Percentiles rank a stretch among this genome's conserved stretches.
These are phyloP conservation scores for Diarsia brunnea DNA, from an alignment of 2,888 invertebrate genomes.

Conservation along the genomic window DNA sequence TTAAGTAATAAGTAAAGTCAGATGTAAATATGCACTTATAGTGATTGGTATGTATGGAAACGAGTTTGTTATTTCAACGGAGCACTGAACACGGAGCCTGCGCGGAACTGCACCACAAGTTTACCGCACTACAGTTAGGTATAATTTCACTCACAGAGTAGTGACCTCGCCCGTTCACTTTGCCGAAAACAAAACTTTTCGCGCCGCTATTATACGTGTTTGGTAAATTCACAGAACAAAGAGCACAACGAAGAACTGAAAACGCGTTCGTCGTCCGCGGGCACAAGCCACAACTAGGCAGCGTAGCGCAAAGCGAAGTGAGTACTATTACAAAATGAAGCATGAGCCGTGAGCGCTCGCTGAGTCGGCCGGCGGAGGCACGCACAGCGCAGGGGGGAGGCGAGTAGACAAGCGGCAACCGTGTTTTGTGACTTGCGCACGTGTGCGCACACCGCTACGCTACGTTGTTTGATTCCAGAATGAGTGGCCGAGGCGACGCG, in stretches of 20 bases:
- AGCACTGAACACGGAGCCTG: conserved; percentile 77
- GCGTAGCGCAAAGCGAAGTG: conserved; percentile 77
- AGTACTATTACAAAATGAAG: conserved; percentile 80
- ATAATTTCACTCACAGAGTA: conserved; percentile 61
- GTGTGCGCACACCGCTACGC: conserved; percentile 76
- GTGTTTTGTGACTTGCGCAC: conserved; percentile 77
- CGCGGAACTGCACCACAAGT: conserved; percentile 76
- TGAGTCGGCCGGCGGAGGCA: conserved; percentile 67
- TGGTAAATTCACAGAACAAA: conserved; percentile 78
- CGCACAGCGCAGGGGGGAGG: conserved; percentile 72
- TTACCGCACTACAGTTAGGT: conserved; percentile 62
- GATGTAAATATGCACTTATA: conserved; percentile 66
- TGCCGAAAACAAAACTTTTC: conserved; percentile 72
- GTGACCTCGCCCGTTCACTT: conserved; percentile 84
- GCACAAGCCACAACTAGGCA: conserved; percentile 81
- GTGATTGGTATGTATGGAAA: conserved; percentile 68
- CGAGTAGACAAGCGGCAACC: conserved; percentile 70
- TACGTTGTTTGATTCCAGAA: conserved; percentile 73
- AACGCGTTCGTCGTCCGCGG: conserved; percentile 77
- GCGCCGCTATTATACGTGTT: conserved; percentile 70
- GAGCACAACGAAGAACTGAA: conserved; percentile 68
- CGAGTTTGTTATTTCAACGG: conserved; percentile 77
- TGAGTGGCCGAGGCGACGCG: conserved; percentile 63
- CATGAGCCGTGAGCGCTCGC: conserved; percentile 77
- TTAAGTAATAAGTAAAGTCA: conserved; percentile 56